These are phyloP conservation scores for Uropetala carovei DNA, from an alignment of 2,888 invertebrate genomes.

Conservation along the genomic window DNA sequence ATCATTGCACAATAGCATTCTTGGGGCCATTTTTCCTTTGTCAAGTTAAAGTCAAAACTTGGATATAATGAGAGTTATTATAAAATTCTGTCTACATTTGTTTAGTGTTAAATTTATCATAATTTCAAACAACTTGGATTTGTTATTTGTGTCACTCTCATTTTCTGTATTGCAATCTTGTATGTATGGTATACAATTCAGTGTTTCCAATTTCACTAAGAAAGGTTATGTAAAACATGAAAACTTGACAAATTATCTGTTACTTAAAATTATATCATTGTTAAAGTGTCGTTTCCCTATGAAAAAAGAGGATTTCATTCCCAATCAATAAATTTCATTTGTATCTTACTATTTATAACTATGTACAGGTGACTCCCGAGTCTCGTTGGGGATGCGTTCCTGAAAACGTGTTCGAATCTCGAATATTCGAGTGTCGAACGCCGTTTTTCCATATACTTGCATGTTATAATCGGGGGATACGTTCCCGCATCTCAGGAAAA, in stretches of 20 bases:
- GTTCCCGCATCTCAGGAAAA: too few species aligned
- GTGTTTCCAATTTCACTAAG: background rate
- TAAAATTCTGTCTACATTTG: background rate
- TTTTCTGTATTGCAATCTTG: background rate
- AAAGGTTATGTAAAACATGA: background rate
- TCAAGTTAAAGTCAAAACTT: background rate
- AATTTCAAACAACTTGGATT: background rate
- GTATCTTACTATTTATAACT: conserved; percentile 10
- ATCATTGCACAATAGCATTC: conserved; percentile 48
- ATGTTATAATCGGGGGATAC: too few species aligned
- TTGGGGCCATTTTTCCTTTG: conserved; percentile 54
- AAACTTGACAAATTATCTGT: background rate
- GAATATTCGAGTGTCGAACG: too few species aligned
- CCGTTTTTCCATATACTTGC: too few species aligned
- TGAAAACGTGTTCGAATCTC: too few species aligned
- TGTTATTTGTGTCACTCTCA: background rate
- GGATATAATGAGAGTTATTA: background rate
- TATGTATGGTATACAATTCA: background rate
- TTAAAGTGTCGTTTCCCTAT: background rate
- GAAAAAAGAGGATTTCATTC: background rate
- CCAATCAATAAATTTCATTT: conserved; percentile 13
- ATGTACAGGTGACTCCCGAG: too few species aligned
- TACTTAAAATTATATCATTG: background rate
- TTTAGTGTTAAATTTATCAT: background rate
- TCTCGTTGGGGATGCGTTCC: too few species aligned